A percentile compares a stretch with the other conserved stretches of the same genome.
Conservation (phyloP, 2,113 vertebrate species). For the Indicator maculatus region DNA sequence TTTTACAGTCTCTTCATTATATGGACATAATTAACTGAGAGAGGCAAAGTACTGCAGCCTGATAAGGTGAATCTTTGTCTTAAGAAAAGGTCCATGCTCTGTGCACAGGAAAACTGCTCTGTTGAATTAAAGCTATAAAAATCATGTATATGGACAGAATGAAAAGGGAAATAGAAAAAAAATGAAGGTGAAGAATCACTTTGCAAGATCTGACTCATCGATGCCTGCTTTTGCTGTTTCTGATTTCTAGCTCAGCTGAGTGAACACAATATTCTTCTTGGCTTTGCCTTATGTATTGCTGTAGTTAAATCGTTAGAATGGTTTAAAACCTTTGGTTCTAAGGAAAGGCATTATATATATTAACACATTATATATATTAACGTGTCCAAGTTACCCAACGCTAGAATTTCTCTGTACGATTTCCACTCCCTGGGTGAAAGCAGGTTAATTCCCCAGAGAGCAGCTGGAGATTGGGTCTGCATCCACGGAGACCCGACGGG, state of each 20-base stretch:
- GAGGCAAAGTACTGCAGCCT: background rate
- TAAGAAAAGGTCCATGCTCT: background rate
- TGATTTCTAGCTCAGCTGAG: background rate
- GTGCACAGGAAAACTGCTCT: background rate
- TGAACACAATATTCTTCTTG: background rate
- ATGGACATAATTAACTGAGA: slow-evolving; percentile 9
- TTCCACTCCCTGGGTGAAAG: background rate
- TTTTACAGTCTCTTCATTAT: slow-evolving; percentile 30
- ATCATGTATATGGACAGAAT: background rate
- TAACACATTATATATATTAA: no score
- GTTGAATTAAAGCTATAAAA: background rate
- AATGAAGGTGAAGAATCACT: background rate
- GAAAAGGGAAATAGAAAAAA: background rate
- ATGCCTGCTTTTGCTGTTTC: background rate
- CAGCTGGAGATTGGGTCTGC: background rate
- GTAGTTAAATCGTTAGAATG: accelerated
- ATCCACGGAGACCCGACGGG: background rate
- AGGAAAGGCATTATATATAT: background rate
- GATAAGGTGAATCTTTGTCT: background rate
- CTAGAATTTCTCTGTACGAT: background rate
- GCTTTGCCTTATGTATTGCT: background rate
- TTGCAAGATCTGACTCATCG: background rate
- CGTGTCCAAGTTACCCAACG: background rate
- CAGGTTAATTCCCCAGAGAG: background rate
- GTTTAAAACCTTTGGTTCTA: background rate